phyloP scores from a whole-genome alignment of 2,888 invertebrate genomes.

The Antheraea yamamai region DNA sequence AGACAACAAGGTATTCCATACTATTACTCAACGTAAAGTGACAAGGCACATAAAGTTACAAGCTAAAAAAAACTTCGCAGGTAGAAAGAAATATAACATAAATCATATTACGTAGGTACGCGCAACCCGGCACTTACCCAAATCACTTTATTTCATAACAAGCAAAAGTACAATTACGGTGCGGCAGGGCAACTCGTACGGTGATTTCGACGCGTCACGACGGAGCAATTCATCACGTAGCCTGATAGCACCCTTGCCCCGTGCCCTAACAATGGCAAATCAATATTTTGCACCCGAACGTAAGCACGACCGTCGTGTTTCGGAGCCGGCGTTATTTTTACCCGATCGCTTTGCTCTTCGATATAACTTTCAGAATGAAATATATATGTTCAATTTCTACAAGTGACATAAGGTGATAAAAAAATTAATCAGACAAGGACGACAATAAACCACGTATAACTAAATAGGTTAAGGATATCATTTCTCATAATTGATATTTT shows the following conservation, averaged over 20 bases:
- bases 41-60: neutral
- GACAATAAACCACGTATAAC: neutral
- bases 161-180: constrained; percentile 15
- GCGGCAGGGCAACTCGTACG: constrained; percentile 6
- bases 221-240: constrained; percentile 60
- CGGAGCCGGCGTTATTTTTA: constrained; percentile 23
- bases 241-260: constrained; percentile 49
- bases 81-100: neutral
- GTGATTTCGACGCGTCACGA: constrained; percentile 63
- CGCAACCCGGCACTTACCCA: neutral
- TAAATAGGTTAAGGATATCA: neutral
- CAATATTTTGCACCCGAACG: constrained; percentile 56
- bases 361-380: neutral
- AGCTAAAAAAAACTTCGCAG: neutral
- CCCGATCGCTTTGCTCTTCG: neutral
- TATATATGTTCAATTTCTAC: neutral
- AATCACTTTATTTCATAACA: constrained; percentile 11
- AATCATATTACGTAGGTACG: neutral
- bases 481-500: neutral
- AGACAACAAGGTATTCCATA: neutral
- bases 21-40: neutral
- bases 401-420: neutral
- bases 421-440: neutral
- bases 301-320: constrained; percentile 28
- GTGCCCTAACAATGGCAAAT: constrained; percentile 63